Base-by-base conservation (phyloP, 92 coral and sea anemone species). In the Phenganax marumi region DNA sequence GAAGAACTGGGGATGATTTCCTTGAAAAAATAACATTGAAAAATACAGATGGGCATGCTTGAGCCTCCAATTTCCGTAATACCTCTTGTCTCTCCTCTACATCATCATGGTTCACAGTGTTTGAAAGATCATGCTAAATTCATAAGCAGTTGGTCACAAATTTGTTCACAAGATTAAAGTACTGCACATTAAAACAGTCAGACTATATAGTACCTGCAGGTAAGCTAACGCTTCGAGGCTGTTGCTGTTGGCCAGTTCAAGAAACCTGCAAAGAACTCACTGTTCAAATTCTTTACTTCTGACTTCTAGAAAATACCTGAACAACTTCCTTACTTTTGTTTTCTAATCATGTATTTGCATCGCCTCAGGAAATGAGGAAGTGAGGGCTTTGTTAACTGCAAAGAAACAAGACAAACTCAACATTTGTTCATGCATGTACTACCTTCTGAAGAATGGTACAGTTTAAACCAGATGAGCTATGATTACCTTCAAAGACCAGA, bases 401-500 rank as follows among this genome's bases (percentile, higher is more conserved):
- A 23, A 11, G 39, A 70, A 77, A 6, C 23, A 16, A 75, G 22
- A 13, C 8, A 66, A 19, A 58, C 19, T 49, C 10, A 12, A 16
- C 39, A 33, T 33, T 33, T 33, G 5, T 33, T 5, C 43, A 5
- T 1, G 43, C 43, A 33, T 33, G 43, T 5, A 5, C 5, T 33
- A 33, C 43, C 43, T 33, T 33, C 43, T 33, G 43, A 33, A 33
- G 43, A 2, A 33, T 33, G 43, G 43, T 5, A 33, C 43, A 33
- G 43, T 33, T 65, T 65, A 33, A 33, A 12, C 1, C 26, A 65
- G 13, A 65, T 3, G 18, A 33, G 12, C 1, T 10, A 25, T 14
- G n/a, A 22, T 3, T 80, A 90, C 97, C 94, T 92, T 95, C 0
- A 95, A 87, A 8, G 95, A 95, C 97, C 98, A 95, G 88, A 95